Conservation (phyloP, 1,140 invertebrate genomes). For the Aphis gossypii region DNA sequence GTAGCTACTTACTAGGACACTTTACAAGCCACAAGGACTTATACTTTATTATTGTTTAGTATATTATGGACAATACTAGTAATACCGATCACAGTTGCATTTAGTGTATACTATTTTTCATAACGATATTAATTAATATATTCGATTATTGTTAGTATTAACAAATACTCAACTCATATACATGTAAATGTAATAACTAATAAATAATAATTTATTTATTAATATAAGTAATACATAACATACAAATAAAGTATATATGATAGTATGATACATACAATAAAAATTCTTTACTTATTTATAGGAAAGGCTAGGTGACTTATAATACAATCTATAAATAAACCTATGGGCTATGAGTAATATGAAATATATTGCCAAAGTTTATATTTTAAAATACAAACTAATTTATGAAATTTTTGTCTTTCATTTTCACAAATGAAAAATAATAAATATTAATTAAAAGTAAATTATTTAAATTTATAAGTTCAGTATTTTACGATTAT, state of each 20-base stretch:
- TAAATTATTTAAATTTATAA: no score
- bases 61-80: not conserved
- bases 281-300: not conserved
- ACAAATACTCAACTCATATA: not conserved
- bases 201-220: no score
- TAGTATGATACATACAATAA: not conserved
- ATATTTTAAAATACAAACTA: no score
- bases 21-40: not conserved
- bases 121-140: not conserved
- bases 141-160: not conserved
- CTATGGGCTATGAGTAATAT: no score
- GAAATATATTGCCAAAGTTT: no score
- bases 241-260: not conserved
- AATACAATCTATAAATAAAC: not conserved
- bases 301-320: not conserved
- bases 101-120: not conserved
- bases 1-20: not conserved
- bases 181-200: not conserved
- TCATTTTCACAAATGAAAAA: no score
- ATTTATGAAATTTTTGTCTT: no score
- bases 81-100: not conserved
- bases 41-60: not conserved
- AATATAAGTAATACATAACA: not conserved
- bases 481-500: no score
- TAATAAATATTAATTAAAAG: no score